A percentile compares a stretch with the other conserved stretches of the same genome.
Evolutionary conservation across 2,113 vertebrate genomes (phyloP).

Genomic region (Vireo altiloquus): DNA sequence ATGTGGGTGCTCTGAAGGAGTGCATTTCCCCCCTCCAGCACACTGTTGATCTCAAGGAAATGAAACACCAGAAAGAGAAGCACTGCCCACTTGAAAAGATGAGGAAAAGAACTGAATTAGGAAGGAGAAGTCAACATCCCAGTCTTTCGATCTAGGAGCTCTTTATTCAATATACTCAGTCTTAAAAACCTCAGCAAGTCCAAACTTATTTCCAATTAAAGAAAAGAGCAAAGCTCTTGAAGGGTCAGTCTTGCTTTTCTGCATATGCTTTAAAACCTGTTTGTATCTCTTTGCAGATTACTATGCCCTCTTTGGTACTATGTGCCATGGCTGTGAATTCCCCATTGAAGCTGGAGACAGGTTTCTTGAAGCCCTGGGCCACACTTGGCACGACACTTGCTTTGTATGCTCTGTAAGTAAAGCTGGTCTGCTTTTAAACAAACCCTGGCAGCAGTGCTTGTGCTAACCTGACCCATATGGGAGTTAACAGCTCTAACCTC

Average conservation of each 20-base stretch:
- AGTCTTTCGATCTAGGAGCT: rapidly evolving
- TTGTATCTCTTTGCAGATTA: slow-evolving; percentile 79
- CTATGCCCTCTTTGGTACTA: slow-evolving; percentile 89
- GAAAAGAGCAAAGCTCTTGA: not conserved
- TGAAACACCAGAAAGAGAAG: not conserved
- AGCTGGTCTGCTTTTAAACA: not conserved
- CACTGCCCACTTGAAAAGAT: not conserved
- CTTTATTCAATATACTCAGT: not conserved
- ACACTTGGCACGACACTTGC: slow-evolving; percentile 97
- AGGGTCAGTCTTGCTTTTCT: not conserved
- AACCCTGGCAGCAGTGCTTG: not conserved
- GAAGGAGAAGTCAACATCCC: not conserved
- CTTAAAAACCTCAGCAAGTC: not conserved
- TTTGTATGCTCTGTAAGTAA: slow-evolving; percentile 92
- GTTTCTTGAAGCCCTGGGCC: slow-evolving; percentile 92
- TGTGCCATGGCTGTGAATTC: slow-evolving; percentile 94
- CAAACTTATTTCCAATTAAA: not conserved
- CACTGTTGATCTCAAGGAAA: not conserved
- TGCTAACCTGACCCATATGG: not conserved
- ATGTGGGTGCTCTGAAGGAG: not conserved
- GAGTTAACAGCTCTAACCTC: not conserved
- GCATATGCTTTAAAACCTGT: not conserved
- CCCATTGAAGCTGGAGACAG: slow-evolving; percentile 97
- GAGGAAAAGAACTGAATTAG: not conserved
- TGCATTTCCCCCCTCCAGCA: not conserved